These are phyloP conservation scores for Gnatocerus cornutus DNA, from an alignment of 2,888 invertebrate species.

Conservation along the genomic window DNA sequence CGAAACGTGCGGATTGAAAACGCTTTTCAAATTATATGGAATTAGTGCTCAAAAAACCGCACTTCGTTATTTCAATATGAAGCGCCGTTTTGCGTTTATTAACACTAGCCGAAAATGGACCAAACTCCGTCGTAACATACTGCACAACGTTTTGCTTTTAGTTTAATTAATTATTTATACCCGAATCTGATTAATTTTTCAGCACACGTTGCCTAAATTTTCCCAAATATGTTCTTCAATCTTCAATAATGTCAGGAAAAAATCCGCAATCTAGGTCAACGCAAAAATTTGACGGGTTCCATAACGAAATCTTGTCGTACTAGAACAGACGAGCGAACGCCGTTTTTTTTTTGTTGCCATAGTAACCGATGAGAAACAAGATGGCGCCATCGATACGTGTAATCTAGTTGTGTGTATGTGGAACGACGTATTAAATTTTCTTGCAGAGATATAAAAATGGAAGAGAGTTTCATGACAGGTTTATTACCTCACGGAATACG, in stretches of 20 bases:
- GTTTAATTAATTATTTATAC: constrained; percentile 21
- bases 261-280: neutral
- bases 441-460: constrained; percentile 1
- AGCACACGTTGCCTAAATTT: neutral
- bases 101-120: neutral
- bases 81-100: constrained; percentile 24
- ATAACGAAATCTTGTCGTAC: too few relatives aligned
- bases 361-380: constrained; percentile 6
- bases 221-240: neutral
- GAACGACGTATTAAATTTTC: neutral
- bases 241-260: neutral
- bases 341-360: neutral
- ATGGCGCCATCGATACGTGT: constrained; percentile 15
- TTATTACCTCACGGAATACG: constrained; percentile 5
- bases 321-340: too few relatives aligned
- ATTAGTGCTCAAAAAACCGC: neutral
- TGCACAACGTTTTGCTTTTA: constrained; percentile 36
- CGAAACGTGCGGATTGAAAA: constrained; percentile 1
- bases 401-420: neutral
- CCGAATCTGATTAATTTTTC: constrained; percentile 7
- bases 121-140: neutral
- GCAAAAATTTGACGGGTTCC: neutral
- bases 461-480: constrained; percentile 1
- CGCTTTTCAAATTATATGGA: neutral
- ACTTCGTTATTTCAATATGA: constrained; percentile 10